Evolutionary conservation across 2,113 vertebrate species (phyloP).

Genomic region (Cricetomys ansorgei): DNA sequence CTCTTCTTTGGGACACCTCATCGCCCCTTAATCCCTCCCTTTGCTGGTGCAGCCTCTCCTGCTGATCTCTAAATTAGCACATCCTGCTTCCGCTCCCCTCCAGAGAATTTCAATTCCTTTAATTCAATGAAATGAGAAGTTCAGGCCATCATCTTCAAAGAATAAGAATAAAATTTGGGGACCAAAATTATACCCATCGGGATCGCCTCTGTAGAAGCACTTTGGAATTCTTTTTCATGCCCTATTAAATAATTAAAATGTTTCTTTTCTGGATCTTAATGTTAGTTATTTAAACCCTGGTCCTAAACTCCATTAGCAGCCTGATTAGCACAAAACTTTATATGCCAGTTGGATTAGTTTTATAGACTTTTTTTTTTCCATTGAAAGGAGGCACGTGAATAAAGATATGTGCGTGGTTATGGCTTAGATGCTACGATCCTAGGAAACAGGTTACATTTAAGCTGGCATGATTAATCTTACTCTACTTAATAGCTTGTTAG

Average conservation of each 20-base stretch:
- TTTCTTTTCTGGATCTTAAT: conserved; percentile 80
- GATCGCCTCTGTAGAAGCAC: conserved; percentile 79
- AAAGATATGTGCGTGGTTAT: not conserved
- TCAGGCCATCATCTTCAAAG: conserved; percentile 83
- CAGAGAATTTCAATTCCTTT: conserved; percentile 71
- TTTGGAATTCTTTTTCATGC: conserved; percentile 84
- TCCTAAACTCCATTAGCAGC: conserved; percentile 77
- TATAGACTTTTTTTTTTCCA: conserved; percentile 76
- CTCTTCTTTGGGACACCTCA: conserved; percentile 57
- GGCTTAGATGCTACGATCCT: not conserved
- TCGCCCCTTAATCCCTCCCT: conserved; percentile 57
- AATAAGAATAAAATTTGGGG: conserved; percentile 83
- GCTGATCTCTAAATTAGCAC: conserved; percentile 73
- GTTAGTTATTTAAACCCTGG: conserved; percentile 81
- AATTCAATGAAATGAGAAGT: conserved; percentile 78
- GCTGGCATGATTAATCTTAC: conserved; percentile 47
- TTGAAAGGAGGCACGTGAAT: not conserved
- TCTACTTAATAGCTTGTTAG: conserved; percentile 39
- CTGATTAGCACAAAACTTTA: conserved; percentile 82
- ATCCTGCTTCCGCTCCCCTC: not conserved
- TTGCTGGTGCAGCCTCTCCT: conserved; percentile 69
- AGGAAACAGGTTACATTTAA: conserved; percentile 46
- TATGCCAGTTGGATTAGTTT: conserved; percentile 74
- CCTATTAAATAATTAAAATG: conserved; percentile 84
- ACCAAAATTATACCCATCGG: conserved; percentile 82